Conservation (phyloP, 53 echinoderm and acorn worm species). For the Paracentrotus lividus region DNA sequence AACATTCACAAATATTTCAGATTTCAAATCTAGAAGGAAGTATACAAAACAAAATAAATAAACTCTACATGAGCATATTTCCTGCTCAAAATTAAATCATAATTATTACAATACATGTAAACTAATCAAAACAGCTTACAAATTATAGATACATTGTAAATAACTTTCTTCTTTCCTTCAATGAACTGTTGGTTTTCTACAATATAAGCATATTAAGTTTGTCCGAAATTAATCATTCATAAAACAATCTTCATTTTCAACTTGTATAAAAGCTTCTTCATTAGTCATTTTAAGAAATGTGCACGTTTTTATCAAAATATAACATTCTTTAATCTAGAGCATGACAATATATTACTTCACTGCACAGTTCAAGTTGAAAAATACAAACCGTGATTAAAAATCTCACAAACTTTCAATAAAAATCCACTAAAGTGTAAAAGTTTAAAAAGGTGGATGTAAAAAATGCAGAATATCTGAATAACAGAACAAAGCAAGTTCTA, state of each 20-base stretch:
- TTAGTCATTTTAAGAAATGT: background rate
- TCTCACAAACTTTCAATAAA: background rate
- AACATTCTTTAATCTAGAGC: background rate
- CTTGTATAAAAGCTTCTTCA: background rate
- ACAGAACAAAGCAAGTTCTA: background rate
- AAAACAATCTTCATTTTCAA: background rate
- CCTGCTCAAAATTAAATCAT: background rate
- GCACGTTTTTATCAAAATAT: background rate
- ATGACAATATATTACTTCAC: background rate
- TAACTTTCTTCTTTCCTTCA: background rate
- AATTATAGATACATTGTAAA: constrained; percentile 1
- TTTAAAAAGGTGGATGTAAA: background rate
- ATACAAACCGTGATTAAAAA: background rate
- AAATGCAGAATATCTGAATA: background rate
- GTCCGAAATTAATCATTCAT: background rate
- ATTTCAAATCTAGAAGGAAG: background rate
- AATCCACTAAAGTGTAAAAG: background rate
- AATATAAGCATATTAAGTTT: background rate
- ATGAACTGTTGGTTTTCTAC: constrained; percentile 12
- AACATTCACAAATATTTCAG: constrained; percentile 34
- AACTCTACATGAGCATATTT: background rate
- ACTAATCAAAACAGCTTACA: background rate
- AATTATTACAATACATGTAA: background rate
- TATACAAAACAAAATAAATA: background rate
- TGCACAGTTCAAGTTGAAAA: background rate